Percentiles rank a stretch among this genome's conserved stretches.
phyloP scores from a whole-genome alignment of 2,888 invertebrate genomes.

The Eupsilia transversa region DNA sequence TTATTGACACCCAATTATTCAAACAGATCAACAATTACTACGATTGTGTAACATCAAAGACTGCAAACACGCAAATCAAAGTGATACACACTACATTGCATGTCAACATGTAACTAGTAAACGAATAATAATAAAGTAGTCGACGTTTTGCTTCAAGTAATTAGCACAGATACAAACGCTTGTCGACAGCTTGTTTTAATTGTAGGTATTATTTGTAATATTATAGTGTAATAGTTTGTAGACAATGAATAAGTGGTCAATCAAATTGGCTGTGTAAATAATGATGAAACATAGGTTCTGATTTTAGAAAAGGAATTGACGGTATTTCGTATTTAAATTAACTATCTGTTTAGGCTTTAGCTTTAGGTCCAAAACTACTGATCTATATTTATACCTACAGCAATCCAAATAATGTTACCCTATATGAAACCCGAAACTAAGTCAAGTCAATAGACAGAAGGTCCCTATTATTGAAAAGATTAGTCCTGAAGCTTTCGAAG shows the following conservation, averaged over 20 bases:
- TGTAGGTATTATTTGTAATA: conserved; percentile 23
- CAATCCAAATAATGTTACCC: not conserved
- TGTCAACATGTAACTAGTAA: conserved; percentile 36
- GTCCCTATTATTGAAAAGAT: not conserved
- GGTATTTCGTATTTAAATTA: not conserved
- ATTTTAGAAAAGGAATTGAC: conserved; percentile 12
- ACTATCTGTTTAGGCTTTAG: no score
- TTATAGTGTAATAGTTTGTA: conserved; percentile 20
- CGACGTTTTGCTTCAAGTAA: conserved; percentile 31
- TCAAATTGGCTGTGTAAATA: conserved; percentile 19
- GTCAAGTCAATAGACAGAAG: not conserved
- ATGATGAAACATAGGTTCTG: not conserved
- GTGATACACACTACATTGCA: conserved; percentile 40
- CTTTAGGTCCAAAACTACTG: no score
- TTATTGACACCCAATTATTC: not conserved
- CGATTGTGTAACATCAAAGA: conserved; percentile 18
- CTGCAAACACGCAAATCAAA: conserved; percentile 30
- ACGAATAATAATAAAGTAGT: conserved; percentile 22
- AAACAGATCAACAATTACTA: not conserved
- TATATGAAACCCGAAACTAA: not conserved
- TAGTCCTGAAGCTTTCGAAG: not conserved
- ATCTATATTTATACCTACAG: not conserved
- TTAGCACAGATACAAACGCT: conserved; percentile 35
- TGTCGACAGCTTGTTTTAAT: conserved; percentile 36
- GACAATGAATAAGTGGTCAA: conserved; percentile 7